Base-by-base conservation (phyloP, 2,797 vertebrate species). In the Spheniscus humboldti region DNA sequence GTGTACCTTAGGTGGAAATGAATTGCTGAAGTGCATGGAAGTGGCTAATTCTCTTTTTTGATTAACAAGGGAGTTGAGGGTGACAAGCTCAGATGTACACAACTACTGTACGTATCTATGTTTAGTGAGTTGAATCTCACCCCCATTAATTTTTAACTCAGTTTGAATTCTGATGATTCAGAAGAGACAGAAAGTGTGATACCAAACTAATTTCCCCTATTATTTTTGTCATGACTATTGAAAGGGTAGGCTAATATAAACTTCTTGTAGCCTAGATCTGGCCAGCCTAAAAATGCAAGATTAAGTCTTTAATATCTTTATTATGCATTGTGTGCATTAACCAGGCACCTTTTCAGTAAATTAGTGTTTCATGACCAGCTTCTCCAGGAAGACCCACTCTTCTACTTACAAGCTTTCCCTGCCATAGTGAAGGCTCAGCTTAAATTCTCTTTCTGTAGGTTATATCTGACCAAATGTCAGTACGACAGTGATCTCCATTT, bases 111-210 rank as follows among this genome's bases (percentile, higher is more conserved):
- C 15, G 24, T 62, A 66, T 48, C 25, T 88, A 4, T 63, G 45
- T 87, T 76, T 81, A 84, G 24, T 43, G 18, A 92, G 25, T 10
- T 43, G 24, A 78, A 78, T 68, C n/a, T 81, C 23, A 86, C 37
- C 37, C 7, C 11, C 47, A 53, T 55, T 72, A 57, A 84, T 78
- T 86, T 90, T 81, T 72, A 53, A 30, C 53, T 88, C 53, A 45
- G 41, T 88, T 89, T 92, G 31, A 88, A 77, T 88, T 94, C 82
- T 93, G 73, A 24, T 84, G 15, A 72, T 92, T 94, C 73, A 86
- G 66, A 88, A 80, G 41, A 67, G 30, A 59, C 24, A 86, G 33
- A n/a, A 88, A 69, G 19, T 50, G 27, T 78, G 45, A 86, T 35
- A 39, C 13, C 7, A 62, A 66, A 59, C 37, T 86, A 67, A 86